Base-by-base conservation (phyloP, 2,888 invertebrate genomes). In the Epistrophe grossulariae region DNA sequence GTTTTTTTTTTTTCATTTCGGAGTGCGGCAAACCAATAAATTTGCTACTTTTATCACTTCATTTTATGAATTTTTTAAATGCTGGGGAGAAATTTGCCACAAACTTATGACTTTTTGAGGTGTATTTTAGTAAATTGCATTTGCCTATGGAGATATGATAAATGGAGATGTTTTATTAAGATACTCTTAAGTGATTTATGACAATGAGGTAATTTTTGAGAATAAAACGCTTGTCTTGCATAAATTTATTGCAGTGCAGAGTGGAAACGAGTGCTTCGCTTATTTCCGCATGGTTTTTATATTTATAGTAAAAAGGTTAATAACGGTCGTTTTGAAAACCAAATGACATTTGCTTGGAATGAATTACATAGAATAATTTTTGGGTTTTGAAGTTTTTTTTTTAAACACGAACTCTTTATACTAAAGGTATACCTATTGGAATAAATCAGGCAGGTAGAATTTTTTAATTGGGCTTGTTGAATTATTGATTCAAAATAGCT, bases 31-130 rank as follows among this genome's bases (percentile, higher is more conserved):
- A 76, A 74, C 87, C 79, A 83, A 87, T 87, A 87, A 87, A 82
- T 82, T 87, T 79, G 66, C 79, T 66, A 82, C 74, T 87, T 87
- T 87, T 70, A 87, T 83, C 83, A 76, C 72, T 87, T 87, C 52
- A 77, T 80, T 80, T 80, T 68, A 62, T 80, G 84, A 82, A 82
- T 79, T 78, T 73, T 70, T 81, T 17, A 48, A 62, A 60, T 17
- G 43, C 13, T 17, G 13, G 35, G 52, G 24, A 35, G 48, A 45
- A 40, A 17, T 17, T 19, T 40, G 70, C 55, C 70, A 38, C 70
- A 70, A 70, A 40, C 71, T 81, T 79, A 79, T 78, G 87, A 72
- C 76, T 80, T 71, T 78, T 73, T 70, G 77, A 81, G 70, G 31
- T 62, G 62, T 79, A 62, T 72, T 79, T 55, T n/a, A 50, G 62